Percentiles rank a stretch among this genome's conserved stretches.
Evolutionary conservation across 2,113 vertebrate species (phyloP).

Genomic region (Limanda limanda): DNA sequence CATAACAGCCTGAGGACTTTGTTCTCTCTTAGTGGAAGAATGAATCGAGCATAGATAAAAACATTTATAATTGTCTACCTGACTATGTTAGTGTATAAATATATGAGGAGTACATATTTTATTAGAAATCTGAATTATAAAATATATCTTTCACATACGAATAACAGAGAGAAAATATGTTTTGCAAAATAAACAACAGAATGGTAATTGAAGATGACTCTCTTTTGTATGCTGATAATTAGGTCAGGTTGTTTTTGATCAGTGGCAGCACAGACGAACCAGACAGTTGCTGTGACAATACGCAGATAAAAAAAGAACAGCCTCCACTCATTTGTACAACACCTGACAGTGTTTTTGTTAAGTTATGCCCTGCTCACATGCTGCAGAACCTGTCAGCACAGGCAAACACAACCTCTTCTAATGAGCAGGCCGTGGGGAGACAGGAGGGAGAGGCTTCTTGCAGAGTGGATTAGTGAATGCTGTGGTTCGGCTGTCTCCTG

Average conservation of each 20-base stretch:
- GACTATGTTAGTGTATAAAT: not conserved
- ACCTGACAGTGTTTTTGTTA: constrained; percentile 48
- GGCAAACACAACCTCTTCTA: constrained; percentile 56
- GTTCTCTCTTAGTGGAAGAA: constrained; percentile 2
- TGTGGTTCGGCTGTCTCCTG: constrained; percentile 52
- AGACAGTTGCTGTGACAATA: constrained; percentile 32
- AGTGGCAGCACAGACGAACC: not conserved
- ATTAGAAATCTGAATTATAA: too few species aligned
- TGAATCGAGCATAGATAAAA: constrained; percentile 19
- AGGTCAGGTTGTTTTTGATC: constrained; percentile 11
- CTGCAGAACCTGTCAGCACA: constrained; percentile 50
- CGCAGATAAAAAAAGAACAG: constrained; percentile 25
- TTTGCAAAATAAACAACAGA: not conserved
- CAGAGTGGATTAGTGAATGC: constrained; percentile 48
- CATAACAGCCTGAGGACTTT: constrained; percentile 27
- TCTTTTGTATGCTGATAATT: constrained; percentile 31
- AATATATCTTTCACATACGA: not conserved
- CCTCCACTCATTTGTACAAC: constrained; percentile 25
- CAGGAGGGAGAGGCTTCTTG: constrained; percentile 28
- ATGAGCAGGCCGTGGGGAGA: constrained; percentile 60
- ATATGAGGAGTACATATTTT: not conserved
- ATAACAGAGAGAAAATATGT: not conserved
- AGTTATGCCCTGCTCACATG: constrained; percentile 34
- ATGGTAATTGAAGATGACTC: not conserved
- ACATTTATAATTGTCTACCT: constrained; percentile 6